Base-by-base conservation (phyloP, 1,140 invertebrate genomes). In the Epicauta chinensis region DNA sequence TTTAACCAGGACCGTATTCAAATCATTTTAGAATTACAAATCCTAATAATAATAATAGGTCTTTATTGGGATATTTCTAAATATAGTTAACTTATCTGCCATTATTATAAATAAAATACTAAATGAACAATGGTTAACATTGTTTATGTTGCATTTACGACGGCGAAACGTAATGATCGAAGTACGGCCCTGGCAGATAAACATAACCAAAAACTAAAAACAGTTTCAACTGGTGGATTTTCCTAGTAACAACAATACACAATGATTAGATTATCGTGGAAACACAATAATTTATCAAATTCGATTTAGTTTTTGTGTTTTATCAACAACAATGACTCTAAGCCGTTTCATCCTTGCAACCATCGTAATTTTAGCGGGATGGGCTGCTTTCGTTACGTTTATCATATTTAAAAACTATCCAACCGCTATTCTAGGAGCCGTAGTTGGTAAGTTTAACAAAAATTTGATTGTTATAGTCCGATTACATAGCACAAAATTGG, bases 331-430 rank as follows among this genome's bases (percentile, higher is more conserved):
- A 31, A 54, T 54, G 52, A 29, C 45, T 35, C 3, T 31, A 12
- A 17, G 48, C 14, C 53, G 40, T 16, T 40, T 55, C 7, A 31
- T 51, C 9, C 9, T 44, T 36, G 31, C 53, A 43, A 13, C 12
- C 10, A 17, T 56, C 3, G 52, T 51, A 29, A 32, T 42, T n/a
- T 31, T 58, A 11, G 39, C 30, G 16, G 59, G 59, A 2, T 45
- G 46, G 41, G 42, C 59, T 7, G 59, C 44, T 11, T 58, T 52
- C 48, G 30, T 58, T 7, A 40, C 51, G 0, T 58, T 61, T 45
- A 11, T 58, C 3, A 11, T 58, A 16, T 32, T 61, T 14, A 55
- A 58, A 36, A 58, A 61, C 47, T 61, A 61, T 53, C 36, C 56
- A 43, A 42, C 59, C 10, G 45, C 50, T 13, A 35, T 61, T n/a